These are phyloP conservation scores for Meliscaeva auricollis DNA, from an alignment of 2,888 invertebrate genomes.

Conservation along the genomic window DNA sequence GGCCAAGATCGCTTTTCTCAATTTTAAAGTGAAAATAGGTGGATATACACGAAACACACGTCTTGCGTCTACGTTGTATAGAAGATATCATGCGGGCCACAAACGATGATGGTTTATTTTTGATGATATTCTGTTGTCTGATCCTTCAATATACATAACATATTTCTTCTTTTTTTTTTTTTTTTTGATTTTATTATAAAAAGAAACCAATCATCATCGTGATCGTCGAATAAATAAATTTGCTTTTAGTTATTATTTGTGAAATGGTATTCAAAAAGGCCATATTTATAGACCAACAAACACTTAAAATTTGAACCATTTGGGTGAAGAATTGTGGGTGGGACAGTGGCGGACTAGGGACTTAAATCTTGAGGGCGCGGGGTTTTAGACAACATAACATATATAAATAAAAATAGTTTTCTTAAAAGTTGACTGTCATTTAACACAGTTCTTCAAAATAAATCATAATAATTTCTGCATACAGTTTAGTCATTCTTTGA, in stretches of 20 bases:
- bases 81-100: background rate
- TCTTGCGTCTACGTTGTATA: background rate
- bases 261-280: constrained; percentile 33
- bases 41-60: background rate
- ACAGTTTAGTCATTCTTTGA: no score
- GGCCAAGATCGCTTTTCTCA: constrained; percentile 44
- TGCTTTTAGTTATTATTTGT: constrained; percentile 62
- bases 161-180: background rate
- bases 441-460: no score
- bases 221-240: constrained; percentile 64
- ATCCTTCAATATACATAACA: constrained; percentile 42
- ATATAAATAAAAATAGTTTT: no score
- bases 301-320: constrained; percentile 49
- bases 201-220: constrained; percentile 49
- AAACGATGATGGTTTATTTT: constrained; percentile 42
- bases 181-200: constrained; percentile 29
- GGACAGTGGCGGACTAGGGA: background rate
- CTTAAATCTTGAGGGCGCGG: background rate
- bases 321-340: constrained; percentile 3
- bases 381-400: no score
- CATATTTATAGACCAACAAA: constrained; percentile 68
- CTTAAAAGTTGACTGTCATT: no score
- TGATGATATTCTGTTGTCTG: constrained; percentile 21
- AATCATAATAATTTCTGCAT: no score
- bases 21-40: constrained; percentile 17